Base-by-base conservation (phyloP, 2,888 invertebrate genomes). In the Clitarchus hookeri region DNA sequence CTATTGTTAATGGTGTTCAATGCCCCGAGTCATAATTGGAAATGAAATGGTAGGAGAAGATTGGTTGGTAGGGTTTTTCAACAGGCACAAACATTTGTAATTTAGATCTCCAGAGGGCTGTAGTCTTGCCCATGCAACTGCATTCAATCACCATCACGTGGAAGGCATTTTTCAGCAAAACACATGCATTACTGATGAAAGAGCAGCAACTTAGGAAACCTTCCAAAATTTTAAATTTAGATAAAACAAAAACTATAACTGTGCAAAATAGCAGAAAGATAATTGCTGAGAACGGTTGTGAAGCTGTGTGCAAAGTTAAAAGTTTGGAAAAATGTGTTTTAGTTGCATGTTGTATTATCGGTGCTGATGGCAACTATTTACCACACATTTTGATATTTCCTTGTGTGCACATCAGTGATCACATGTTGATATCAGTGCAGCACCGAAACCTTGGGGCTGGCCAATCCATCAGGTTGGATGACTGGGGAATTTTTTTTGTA, bases 401-500 rank as follows among this genome's bases (percentile, higher is more conserved):
- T 84, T 19, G 65, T 27, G 82, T 84, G 25, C 89, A 89, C 89
- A 90, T 90, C 89, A 89, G 87, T 83, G 82, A 13, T 79, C 88
- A 89, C 65, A 88, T 91, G 84, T 89, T 90, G 88, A n/a, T n/a
- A 89, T 87, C 88, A 86, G 84, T 44, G 88, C 87, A 44, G 88
- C 87, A 44, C 53, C 87, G 78, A 87, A 88, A 88, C 87, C 44
- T 86, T 88, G 78, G 88, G 88, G 19, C 83, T 88, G 27, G 88
- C 89, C 44, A 87, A 77, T 80, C 85, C 85, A 26, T 86, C 87
- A 44, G 89, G 88, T 27, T 89, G 88, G 89, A 88, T 88, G 88
- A 88, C 86, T 25, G 84, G 84, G 36, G 84, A 87, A 25, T n/a
- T n/a, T 48, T 85, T 13, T 88, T 89, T 85, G n/a, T 87, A 16